Evolutionary conservation across 2,797 vertebrate genomes (phyloP).

Genomic region (Myripristis murdjan): DNA sequence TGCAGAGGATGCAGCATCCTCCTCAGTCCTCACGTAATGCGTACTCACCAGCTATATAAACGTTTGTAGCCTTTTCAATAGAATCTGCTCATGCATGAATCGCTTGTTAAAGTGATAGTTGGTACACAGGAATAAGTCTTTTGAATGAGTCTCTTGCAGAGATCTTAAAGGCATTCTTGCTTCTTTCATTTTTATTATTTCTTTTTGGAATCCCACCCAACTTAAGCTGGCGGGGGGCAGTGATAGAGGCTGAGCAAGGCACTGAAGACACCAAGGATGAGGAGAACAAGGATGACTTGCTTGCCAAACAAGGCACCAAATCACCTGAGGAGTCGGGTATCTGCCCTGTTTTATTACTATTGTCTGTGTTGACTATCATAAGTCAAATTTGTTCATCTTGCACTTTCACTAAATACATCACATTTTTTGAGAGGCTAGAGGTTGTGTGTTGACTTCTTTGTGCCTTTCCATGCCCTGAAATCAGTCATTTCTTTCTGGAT

Average conservation of each 20-base stretch:
- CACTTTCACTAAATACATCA: no score
- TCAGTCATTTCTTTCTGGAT: neutral
- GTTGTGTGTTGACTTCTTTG: no score
- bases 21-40: no score
- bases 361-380: neutral
- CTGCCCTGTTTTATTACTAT: neutral
- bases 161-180: neutral
- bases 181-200: neutral
- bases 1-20: no score
- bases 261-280: slow-evolving; percentile 69
- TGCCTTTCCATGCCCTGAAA: neutral
- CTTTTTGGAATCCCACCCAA: neutral
- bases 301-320: slow-evolving; percentile 46
- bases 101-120: no score
- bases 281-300: slow-evolving; percentile 61
- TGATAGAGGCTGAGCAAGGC: slow-evolving; percentile 85
- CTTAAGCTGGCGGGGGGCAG: slow-evolving; percentile 88
- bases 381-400: neutral
- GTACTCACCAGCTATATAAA: no score
- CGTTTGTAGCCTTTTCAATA: no score
- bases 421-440: no score
- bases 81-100: no score
- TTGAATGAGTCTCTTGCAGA: no score
- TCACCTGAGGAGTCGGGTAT: slow-evolving; percentile 81
- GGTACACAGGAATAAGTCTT: no score